Base-by-base conservation (phyloP, 2,888 invertebrate species). In the Philaethria dido region DNA sequence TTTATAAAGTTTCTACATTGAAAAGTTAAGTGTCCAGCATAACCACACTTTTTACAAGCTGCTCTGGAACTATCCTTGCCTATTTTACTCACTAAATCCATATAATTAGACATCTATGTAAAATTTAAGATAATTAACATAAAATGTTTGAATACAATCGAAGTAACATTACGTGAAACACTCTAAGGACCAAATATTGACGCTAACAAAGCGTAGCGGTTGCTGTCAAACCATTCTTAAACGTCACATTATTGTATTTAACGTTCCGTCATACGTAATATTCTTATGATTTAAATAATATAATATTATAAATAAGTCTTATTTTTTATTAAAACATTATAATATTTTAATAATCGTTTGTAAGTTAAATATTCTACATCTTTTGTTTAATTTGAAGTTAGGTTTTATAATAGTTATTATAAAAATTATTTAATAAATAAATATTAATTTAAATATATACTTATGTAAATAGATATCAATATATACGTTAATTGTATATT, bases 1-100 rank as follows among this genome's bases (percentile, higher is more conserved):
- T 98, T 97, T 66, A 98, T 95, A 85, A 99, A 98, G 87, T 99
- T 99, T 77, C 98, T 93, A 81, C 99, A 99, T 84, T 99, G 99
- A 86, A 96, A 99, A 14, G 99, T 99, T 77, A 99, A 93, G 86
- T 99, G 99, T 1, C 99, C 99, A 70, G 98, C 97, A 88, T 98
- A 98, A 74, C 99, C 98, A 93, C 98, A 99, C 88, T 98, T 98
- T 84, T 97, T 98, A 84, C 98, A 98, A 0, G 98, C 97, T 20
- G 97, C 96, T 54, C 97, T 93, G n/a, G 95, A 92, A 33, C 94
- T 94, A 76, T 96, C 96, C 83, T 97, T 97, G 72, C 96, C 96
- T 57, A 89, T 81, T 81, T 88, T 92, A 77, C 82, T 88, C 5
- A 87, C 84, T 73, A 89, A 79, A 78, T 92, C 91, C 16, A 83